phyloP scores from a whole-genome alignment of 1,140 invertebrate species.

The Galendromus occidentalis region DNA sequence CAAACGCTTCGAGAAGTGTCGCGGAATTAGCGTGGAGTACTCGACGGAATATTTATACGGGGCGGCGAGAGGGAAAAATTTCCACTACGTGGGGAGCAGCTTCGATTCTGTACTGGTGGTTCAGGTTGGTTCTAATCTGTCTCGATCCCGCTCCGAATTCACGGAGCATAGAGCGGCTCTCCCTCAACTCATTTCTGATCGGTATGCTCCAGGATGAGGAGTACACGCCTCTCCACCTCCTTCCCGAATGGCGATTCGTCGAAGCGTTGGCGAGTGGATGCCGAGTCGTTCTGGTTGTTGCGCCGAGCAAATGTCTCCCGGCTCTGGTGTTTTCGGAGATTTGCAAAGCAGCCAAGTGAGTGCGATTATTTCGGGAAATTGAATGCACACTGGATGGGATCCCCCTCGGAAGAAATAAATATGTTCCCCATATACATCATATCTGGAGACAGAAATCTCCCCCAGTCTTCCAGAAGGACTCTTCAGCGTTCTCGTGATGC shows the following conservation, averaged over 20 bases:
- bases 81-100: no score
- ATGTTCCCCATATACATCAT: not conserved
- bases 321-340: not conserved
- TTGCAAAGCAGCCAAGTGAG: not conserved
- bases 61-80: not conserved
- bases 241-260: not conserved
- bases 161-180: not conserved
- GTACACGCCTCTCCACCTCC: not conserved
- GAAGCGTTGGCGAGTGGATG: not conserved
- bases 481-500: not conserved
- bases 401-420: not conserved
- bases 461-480: not conserved
- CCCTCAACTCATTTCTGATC: not conserved
- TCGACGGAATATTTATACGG: not conserved
- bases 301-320: not conserved
- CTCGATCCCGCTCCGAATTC: not conserved
- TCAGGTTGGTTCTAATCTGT: not conserved
- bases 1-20: conserved; percentile 5
- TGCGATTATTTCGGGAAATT: not conserved
- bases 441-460: not conserved
- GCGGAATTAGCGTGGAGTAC: not conserved
- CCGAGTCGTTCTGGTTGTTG: not conserved
- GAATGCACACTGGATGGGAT: not conserved
- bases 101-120: not conserved
- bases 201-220: not conserved